Conservation (phyloP, 2,888 invertebrate genomes). For the Aphodius granarius region DNA sequence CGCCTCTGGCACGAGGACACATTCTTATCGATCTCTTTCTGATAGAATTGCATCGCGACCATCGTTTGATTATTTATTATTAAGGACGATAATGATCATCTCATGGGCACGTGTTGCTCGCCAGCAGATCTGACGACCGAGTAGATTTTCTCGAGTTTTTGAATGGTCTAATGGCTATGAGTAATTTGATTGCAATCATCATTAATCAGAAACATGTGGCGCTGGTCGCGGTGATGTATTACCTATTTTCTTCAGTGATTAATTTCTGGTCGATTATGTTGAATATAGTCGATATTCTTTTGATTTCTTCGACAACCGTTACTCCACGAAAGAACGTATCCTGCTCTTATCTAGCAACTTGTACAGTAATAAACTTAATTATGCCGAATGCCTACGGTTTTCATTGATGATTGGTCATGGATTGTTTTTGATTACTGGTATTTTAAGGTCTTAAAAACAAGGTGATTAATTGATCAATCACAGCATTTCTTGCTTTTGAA, state of each 20-base stretch:
- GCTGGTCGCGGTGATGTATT: background rate
- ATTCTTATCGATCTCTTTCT: background rate
- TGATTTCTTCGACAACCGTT: background rate
- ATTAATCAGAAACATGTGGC: background rate
- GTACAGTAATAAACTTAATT: background rate
- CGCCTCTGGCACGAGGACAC: background rate
- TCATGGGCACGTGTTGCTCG: background rate
- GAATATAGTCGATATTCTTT: background rate
- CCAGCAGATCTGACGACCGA: background rate
- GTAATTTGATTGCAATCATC: background rate
- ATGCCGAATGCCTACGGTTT: background rate
- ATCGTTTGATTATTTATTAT: background rate
- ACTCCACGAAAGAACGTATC: background rate
- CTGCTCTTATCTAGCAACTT: background rate
- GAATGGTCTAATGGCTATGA: background rate
- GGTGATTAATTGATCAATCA: background rate
- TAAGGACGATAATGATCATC: background rate
- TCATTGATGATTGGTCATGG: background rate
- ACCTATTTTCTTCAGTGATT: background rate
- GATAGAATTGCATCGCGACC: background rate
- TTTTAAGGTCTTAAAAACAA: background rate
- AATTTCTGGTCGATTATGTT: background rate
- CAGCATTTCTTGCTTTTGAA: no score
- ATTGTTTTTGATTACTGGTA: background rate
- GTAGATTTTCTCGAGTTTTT: background rate